Base-by-base conservation (phyloP, 2,797 vertebrate species). In the Rhyacichthys aspro region DNA sequence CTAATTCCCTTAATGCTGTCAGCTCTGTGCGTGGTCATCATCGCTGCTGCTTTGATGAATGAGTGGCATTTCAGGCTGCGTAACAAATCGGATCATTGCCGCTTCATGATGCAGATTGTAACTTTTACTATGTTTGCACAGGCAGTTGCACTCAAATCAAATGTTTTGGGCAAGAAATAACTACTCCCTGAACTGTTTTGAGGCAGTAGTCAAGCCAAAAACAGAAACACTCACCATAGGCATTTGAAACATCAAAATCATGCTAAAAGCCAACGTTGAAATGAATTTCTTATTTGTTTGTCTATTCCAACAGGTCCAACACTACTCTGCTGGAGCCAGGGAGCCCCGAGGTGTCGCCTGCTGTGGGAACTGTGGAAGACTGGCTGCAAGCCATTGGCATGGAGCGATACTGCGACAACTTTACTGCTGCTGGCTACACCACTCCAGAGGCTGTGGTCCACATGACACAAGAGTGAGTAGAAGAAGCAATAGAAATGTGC, bases 371-470 rank as follows among this genome's bases (percentile, higher is more conserved):
- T 5, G 96, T 98, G 55, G 91, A 94, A 2, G 96, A 98, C 82
- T 98, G 96, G 97, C 94, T 98, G 80, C 94, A 97, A 86, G 94
- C 95, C 87, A 97, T 99, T 74, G 95, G 97, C 92, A 98, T 99
- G 95, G 96, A 98, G 76, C 92, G 94, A 87, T 99, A 98, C 93
- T 92, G 93, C 75, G 96, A 99, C 88, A 99, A 97, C 92, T 99
- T 99, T 90, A 95, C 93, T 43, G 95, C 95, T 55, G 96, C 95
- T 4, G 96, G 96, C 78, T 97, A 95, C 86, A 97, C 93, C 85
- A 94, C 91, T 57, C 93, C 97, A 67, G 96, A 98, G 86, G 94
- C 95, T 17, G 93, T 99, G 81, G 94, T 97, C 79, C 94, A 95
- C 90, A 94, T 99, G 95, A 98, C 94, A 83, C 95, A 97, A 90